Evolutionary conservation across 2,888 invertebrate genomes (phyloP).

Genomic region (Cataglyphis cursor): DNA sequence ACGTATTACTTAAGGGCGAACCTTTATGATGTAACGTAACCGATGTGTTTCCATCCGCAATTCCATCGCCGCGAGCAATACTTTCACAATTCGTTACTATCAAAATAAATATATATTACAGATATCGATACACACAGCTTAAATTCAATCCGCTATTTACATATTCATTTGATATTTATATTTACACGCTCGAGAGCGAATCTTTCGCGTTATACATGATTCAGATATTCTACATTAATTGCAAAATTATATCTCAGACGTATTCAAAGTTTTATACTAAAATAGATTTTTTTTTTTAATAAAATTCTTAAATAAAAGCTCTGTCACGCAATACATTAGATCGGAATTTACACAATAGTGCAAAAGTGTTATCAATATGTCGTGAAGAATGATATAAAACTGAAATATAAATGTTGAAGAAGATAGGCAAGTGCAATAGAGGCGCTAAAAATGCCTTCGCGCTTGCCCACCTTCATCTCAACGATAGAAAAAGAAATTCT

Average conservation of each 20-base stretch:
- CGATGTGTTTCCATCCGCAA: background rate
- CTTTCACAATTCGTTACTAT: background rate
- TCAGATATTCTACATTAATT: background rate
- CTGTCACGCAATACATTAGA: background rate
- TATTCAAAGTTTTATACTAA: background rate
- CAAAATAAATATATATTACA: conserved; percentile 5
- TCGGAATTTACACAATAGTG: background rate
- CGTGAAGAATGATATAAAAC: background rate
- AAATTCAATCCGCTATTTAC: background rate
- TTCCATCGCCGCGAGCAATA: no score
- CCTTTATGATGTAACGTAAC: background rate
- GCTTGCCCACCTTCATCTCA: background rate
- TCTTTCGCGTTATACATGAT: background rate
- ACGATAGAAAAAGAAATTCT: background rate
- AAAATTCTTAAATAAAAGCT: conserved; percentile 5
- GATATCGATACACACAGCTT: background rate
- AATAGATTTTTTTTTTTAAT: background rate
- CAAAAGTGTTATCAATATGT: background rate
- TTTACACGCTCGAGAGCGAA: conserved; percentile 3
- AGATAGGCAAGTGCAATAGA: background rate
- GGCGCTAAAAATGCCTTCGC: background rate
- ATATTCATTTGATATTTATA: conserved; percentile 13
- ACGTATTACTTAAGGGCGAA: background rate
- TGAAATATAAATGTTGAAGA: background rate
- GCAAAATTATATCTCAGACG: background rate